Evolutionary conservation across 2,113 vertebrate genomes (phyloP).

Genomic region (Ctenomys sociabilis): DNA sequence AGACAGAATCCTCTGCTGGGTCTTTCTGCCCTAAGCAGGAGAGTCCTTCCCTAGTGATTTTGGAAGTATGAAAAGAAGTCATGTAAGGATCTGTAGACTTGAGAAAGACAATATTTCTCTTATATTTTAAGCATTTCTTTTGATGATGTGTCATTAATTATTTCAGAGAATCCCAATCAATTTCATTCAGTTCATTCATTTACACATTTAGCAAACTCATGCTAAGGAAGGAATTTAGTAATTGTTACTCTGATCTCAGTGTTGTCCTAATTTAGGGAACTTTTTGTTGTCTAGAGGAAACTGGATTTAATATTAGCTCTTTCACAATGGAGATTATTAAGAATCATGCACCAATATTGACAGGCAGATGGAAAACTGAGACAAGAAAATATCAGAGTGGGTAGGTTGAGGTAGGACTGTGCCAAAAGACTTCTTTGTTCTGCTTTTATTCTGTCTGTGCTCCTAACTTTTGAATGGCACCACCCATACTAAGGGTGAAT

Average conservation of each 20-base stretch:
- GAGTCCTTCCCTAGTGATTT: background rate
- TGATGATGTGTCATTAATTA: background rate
- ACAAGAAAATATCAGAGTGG: background rate
- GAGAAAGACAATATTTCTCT: slow-evolving; percentile 10
- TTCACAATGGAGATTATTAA: background rate
- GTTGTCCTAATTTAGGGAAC: slow-evolving; percentile 20
- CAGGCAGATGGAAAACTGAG: background rate
- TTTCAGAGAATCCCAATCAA: slow-evolving; percentile 47
- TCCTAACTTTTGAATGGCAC: background rate
- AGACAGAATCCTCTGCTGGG: background rate
- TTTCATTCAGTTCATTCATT: slow-evolving; percentile 28
- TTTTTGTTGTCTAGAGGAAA: slow-evolving; percentile 28
- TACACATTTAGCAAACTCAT: background rate
- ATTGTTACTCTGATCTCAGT: slow-evolving; percentile 25
- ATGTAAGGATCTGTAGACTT: background rate
- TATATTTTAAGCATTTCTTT: slow-evolving; percentile 36
- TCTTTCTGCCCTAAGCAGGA: background rate
- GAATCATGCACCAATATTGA: background rate
- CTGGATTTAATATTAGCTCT: slow-evolving; percentile 6
- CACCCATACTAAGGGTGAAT: background rate
- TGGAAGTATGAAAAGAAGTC: background rate
- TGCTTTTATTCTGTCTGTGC: background rate
- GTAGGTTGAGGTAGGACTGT: background rate
- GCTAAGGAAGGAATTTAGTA: slow-evolving; percentile 7
- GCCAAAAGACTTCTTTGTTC: background rate